Evolutionary conservation across 2,888 invertebrate species (phyloP).

Genomic region (Aphrophora alni): DNA sequence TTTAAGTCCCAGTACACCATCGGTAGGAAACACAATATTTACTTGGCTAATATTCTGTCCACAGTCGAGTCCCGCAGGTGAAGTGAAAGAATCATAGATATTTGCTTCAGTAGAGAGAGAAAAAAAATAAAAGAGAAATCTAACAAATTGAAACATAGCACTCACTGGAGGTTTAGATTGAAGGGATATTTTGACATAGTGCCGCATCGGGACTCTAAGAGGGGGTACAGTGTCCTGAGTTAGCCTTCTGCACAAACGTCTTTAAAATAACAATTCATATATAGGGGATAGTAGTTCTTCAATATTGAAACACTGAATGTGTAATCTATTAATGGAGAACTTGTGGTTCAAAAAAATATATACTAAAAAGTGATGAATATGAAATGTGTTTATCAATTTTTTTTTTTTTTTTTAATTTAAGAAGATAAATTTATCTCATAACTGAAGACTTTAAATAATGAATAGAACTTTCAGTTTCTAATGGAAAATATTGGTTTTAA

Average conservation of each 20-base stretch:
- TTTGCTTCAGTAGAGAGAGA: neutral
- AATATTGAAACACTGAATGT: no score
- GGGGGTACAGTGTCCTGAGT: neutral
- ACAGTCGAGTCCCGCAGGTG: neutral
- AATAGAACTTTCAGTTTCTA: no score
- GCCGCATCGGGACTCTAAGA: neutral
- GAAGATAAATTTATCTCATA: no score
- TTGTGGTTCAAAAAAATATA: no score
- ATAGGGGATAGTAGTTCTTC: no score
- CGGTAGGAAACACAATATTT: neutral
- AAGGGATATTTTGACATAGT: conserved; percentile 4
- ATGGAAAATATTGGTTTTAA: no score
- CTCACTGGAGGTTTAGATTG: neutral
- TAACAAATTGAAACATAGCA: conserved; percentile 2
- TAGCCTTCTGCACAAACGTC: neutral
- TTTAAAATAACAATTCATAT: neutral
- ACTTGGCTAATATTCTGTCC: neutral
- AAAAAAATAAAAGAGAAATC: neutral
- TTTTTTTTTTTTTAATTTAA: no score
- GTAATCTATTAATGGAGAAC: no score
- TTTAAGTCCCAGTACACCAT: neutral
- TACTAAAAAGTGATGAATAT: no score
- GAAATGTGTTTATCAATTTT: no score
- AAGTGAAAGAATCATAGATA: neutral
- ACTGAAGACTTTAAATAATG: no score